Evolutionary conservation across 2,888 invertebrate species (phyloP), one percentile per base, ranked within the genome.

Genomic region (Apotomis turbidana): DNA sequence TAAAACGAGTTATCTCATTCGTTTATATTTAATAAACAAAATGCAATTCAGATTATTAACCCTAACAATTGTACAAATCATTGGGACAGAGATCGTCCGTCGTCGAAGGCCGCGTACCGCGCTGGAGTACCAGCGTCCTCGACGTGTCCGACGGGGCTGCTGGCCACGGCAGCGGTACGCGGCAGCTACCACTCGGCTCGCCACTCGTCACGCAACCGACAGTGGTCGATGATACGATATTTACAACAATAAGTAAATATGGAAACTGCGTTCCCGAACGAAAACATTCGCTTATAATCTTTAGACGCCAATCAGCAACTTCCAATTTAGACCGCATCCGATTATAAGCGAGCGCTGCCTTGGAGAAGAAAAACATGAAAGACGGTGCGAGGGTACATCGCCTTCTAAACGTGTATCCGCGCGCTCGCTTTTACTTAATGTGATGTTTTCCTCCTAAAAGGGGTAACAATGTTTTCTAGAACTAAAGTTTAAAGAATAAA

Each of bases 11-110:
- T 82, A 81, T 88, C 91, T 92, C 89, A 91, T 93, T 93, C 90
- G 90, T 94, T 93, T 93, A 93, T 93, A 94, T 94, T 94, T 93
- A 93, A 93, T 94, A 93, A 93, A 93, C 90, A 93, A 93, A 93
- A 88, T 93, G 93, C 93, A 94, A 93, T 94, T 93, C 94, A 94
- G 93, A 93, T 90, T 85, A 86, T 92, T 92, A 92, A 89, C 90
- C 90, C 89, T 93, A 93, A 92, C 91, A 91, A 92, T 93, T 93
- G 91, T 92, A 93, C 91, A 92, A 91, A 90, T 91, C 79, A 87
- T 84, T 82, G 85, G 87, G 89, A 90, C 89, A 83, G 85, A 83
- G 79, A 80, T 82, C 82, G 87, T 88, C 89, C 86, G 81, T 84
- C 82, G 82, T 80, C 82, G 86, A 83, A 74, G 78, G 85, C 83